Base-by-base conservation (phyloP, 2,797 vertebrate genomes). In the Pogoniulus pusillus region DNA sequence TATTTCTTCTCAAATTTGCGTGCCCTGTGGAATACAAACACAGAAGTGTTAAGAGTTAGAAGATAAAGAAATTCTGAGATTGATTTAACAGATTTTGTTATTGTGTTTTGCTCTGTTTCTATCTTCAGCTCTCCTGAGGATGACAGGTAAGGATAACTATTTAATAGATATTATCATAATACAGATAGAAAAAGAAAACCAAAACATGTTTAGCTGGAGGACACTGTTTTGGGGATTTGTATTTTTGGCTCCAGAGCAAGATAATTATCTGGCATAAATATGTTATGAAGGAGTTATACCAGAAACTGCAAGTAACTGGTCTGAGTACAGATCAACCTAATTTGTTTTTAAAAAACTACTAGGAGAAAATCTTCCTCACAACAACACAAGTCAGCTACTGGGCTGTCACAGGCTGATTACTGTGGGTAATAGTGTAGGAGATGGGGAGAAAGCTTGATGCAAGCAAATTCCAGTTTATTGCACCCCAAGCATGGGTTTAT, bases 51-150 rank as follows among this genome's bases (percentile, higher is more conserved):
- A 10, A 10, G 54, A 58, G 4, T 45, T 70, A 55, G 43, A 94
- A 73, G 47, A 66, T 26, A 78, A 65, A 81, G 71, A 32, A 85
- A 72, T 12, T 8, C 3, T 59, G 45, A 63, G 22, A 30, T 64
- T 80, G 47, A 86, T 90, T 76, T 90, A 91, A 94, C 9, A 30
- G 16, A 10, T 74, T 91, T 85, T 91, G 17, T 34, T 88, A 3
- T 87, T 95, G 39, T 94, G n/a, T 92, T 94, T 88, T 90, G 64
- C 94, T 92, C 85, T 94, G 73, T 69, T 96, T 92, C 93, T 39
- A 12, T 73, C n/a, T 95, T 51, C 85, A 99, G 99, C 74, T 97
- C 97, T 39, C 96, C 98, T 6, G 92, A 95, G 89, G 98, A 98
- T 37, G 96, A 95, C 87, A 98, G 98, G 99, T 99, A 96, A 95